Percentiles rank a stretch among this genome's conserved stretches.
Evolutionary conservation across 2,113 vertebrate species (phyloP).

Genomic region (Mormyrus lacerda): DNA sequence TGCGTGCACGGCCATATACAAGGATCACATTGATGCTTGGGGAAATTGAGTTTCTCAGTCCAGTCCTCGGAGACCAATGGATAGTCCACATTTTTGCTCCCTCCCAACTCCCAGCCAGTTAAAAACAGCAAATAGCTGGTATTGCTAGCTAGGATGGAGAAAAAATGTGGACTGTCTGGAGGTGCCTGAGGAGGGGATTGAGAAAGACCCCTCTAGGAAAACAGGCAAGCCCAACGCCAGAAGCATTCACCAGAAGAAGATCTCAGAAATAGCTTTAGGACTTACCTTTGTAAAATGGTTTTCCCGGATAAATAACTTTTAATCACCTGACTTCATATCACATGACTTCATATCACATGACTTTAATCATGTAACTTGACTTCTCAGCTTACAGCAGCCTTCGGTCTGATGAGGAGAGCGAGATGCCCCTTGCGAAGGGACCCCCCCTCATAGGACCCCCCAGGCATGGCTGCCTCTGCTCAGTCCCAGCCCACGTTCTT

Average conservation of each 20-base stretch:
- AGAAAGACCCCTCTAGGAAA: neutral
- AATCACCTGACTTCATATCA: conserved; percentile 33
- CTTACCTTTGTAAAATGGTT: conserved; percentile 21
- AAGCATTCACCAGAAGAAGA: conserved; percentile 1
- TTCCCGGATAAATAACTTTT: conserved; percentile 45
- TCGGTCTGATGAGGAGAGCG: neutral
- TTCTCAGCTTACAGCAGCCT: conserved; percentile 20
- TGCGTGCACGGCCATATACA: neutral
- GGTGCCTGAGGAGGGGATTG: neutral
- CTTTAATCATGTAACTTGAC: conserved; percentile 25
- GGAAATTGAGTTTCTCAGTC: neutral
- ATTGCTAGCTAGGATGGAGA: neutral
- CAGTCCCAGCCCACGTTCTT: conserved; percentile 13
- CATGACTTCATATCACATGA: conserved; percentile 5
- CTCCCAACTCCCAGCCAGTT: neutral
- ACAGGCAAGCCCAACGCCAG: neutral
- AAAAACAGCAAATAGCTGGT: neutral
- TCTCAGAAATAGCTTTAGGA: neutral
- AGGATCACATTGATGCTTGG: neutral
- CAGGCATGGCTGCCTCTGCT: neutral
- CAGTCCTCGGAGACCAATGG: neutral
- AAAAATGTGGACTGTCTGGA: neutral
- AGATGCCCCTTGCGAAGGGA: conserved; percentile 37
- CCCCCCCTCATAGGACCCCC: neutral
- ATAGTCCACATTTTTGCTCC: neutral